Conservation (phyloP, 2,888 invertebrate genomes). For the Drosophila ochracea region DNA sequence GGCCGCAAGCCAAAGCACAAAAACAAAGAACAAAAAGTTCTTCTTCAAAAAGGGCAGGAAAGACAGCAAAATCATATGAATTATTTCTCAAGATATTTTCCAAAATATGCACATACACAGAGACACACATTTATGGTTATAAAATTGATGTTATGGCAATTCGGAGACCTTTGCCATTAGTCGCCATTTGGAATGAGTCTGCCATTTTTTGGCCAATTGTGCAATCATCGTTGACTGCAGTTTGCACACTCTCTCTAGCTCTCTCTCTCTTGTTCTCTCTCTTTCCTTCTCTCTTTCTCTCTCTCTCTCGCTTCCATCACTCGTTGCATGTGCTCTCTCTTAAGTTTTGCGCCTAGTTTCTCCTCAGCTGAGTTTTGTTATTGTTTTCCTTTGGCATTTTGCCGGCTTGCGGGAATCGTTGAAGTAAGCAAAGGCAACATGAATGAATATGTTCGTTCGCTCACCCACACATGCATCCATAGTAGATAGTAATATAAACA, state of each 20-base stretch:
- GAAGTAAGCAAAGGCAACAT: constrained; percentile 47
- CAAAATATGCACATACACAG: constrained; percentile 3
- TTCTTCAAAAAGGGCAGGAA: constrained; percentile 45
- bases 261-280: constrained; percentile 7
- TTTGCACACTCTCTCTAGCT: constrained; percentile 24
- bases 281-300: constrained; percentile 3
- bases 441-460: constrained; percentile 62
- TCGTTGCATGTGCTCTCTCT: constrained; percentile 19
- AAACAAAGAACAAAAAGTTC: constrained; percentile 28
- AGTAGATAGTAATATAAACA: constrained; percentile 10
- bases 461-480: constrained; percentile 24
- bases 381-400: constrained; percentile 74
- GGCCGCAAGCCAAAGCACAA: constrained; percentile 68
- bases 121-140: constrained; percentile 1
- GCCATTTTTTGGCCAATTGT: constrained; percentile 51
- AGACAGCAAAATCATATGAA: constrained; percentile 43
- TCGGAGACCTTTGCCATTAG: constrained; percentile 25
- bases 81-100: constrained; percentile 58
- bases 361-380: constrained; percentile 78
- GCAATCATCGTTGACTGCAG: constrained; percentile 64
- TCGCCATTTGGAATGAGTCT: constrained; percentile 40
- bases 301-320: constrained; percentile 15
- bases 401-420: constrained; percentile 63
- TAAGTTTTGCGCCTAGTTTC: constrained; percentile 58
- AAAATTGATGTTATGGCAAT: constrained; percentile 29